Evolutionary conservation across 2,113 vertebrate species (phyloP), one percentile per base, ranked within the genome.

Genomic region (Sakesphorus luctuosus): DNA sequence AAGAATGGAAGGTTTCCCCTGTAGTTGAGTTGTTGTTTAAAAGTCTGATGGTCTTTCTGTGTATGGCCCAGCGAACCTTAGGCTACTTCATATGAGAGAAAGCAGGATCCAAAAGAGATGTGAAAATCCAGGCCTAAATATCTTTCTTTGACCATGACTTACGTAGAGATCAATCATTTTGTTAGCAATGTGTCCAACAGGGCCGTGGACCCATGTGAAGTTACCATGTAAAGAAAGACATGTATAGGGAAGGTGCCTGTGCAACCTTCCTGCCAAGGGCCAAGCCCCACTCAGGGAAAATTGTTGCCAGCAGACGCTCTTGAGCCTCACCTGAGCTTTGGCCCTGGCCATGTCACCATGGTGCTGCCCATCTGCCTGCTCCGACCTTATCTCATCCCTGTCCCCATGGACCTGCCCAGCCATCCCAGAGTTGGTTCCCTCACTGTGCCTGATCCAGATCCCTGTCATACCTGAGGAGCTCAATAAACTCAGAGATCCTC

Each of bases 321-420:
- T 36, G 38, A 11, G 7, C 8, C 9, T 40, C 20, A 21, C 6
- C 20, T 15, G 31, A 65, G 16, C 53, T 2, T 0, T 2, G 23
- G 14, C 66, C 38, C 18, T 5, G 13, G 12, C 24, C 5, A 0
- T 10, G 15, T 17, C 20, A 33, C 56, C 46, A 18, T 6, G 21
- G 16, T 66, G 28, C 14, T 74, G 18, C 47, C 0, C 0, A 16
- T 15, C 50, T 24, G 6, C 8, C 31, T 47, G 5, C 9, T 33
- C 33, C 12, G 25, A 26, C 25, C 13, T 68, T 3, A 0, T 5
- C 5, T 9, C 25, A 17, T 33, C 44, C 47, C 33, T 31, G 10
- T 56, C 18, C 24, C 23, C 36, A 14, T 1, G 0, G 50, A 20
- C 40, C 35, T 62, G 18, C 28, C 24, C 2, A 5, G 5, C 19